Evolutionary conservation across 2,888 invertebrate genomes (phyloP), one percentile per base, ranked within the genome.

Genomic region (Lucinisca nassula): DNA sequence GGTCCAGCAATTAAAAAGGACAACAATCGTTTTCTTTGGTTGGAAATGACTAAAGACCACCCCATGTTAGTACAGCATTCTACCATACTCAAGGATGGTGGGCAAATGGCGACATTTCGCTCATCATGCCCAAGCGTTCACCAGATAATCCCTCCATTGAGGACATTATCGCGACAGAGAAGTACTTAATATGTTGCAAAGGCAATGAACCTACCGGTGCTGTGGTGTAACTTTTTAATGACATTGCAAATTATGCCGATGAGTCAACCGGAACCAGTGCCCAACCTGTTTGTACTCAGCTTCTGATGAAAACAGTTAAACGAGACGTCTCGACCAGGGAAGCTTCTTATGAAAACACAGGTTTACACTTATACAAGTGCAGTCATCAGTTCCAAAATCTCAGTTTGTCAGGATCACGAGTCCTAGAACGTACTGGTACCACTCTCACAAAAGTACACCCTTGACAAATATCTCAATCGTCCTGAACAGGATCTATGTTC

Each of bases 281-380:
- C n/a, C 73, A 76, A 76, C 37, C 78, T 17, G 24, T 88, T 10
- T 79, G 82, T 27, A 88, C 80, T 12, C 82, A 87, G 79, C 75
- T 90, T n/a, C 73, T 90, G 1, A 82, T 90, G 83, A 24, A 49
- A 21, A 85, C 85, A 38, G 84, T 85, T 17, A 89, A 89, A 83
- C 49, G 89, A n/a, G 89, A 88, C 40, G 49, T 90, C 17, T 88
- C 87, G 45, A 78, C 73, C 21, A 85, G 85, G 45, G 88, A 87
- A 55, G 88, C 86, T 17, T 82, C 88, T 30, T 86, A 73, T 84
- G 90, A 88, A 72, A n/a, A n/a, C n/a, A n/a, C 87, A 8, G 73
- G 72, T 75, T 24, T 61, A 49, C 76, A 27, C 86, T 84, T 84
- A 17, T 85, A 76, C 81, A 30, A 82, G 67, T 79, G 51, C 32